These are phyloP conservation scores for Myotis daubentonii DNA, from an alignment of 2,797 vertebrate genomes.

Conservation along the genomic window DNA sequence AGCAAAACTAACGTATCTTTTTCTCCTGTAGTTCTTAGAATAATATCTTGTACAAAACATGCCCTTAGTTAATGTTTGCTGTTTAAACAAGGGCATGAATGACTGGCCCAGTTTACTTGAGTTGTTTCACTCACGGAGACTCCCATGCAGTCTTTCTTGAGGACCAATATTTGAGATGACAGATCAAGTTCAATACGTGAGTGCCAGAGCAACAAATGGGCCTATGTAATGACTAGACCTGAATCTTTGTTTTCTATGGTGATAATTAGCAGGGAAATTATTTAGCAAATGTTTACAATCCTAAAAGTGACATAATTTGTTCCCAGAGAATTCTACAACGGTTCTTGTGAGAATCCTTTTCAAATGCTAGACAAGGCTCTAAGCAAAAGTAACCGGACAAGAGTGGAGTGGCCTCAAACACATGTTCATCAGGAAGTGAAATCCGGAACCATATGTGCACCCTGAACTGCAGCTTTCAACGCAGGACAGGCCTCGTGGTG, in stretches of 20 bases:
- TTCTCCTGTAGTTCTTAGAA: background rate
- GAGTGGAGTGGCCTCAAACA: background rate
- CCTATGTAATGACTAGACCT: background rate
- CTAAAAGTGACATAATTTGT: conserved; percentile 4
- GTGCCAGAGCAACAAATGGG: background rate
- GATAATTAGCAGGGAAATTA: background rate
- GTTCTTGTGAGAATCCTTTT: background rate
- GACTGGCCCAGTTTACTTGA: background rate
- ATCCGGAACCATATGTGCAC: background rate
- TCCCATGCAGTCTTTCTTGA: background rate
- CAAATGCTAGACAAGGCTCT: background rate
- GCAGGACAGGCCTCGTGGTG: background rate
- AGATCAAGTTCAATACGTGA: background rate
- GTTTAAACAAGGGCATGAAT: background rate
- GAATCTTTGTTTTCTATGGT: background rate
- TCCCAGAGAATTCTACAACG: background rate
- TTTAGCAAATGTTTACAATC: background rate
- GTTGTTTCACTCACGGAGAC: background rate
- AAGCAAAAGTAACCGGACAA: conserved; percentile 14
- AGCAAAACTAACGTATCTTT: background rate
- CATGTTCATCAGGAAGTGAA: conserved; percentile 49
- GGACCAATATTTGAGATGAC: background rate
- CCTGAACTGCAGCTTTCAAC: background rate
- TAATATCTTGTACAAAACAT: background rate
- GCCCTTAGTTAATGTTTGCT: background rate